Base-by-base conservation (phyloP, 1,140 invertebrate species). In the Trialeurodes vaporariorum region DNA sequence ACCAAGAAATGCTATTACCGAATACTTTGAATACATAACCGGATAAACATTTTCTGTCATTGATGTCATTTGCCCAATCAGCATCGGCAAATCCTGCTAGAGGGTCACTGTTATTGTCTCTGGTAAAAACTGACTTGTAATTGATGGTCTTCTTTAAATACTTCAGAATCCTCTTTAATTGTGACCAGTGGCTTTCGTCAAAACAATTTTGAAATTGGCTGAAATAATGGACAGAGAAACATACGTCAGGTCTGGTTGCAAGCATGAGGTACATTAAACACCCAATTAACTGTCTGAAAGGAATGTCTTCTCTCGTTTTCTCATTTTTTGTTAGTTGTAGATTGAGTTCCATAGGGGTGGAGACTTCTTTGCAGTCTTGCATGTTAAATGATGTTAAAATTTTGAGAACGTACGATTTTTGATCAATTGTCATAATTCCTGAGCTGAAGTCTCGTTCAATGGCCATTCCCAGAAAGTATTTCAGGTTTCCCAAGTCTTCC, bases 241-340 rank as follows among this genome's bases (percentile, higher is more conserved):
- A 73, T 59, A 76, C 58, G 66, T 76, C 75, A 2, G 71, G 71
- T 70, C 74, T 71, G 12, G 74, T 75, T 5, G 68, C 71, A 25
- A 71, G 27, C 63, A 68, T 71, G 2, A 71, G 70, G 69, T 77
- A 78, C 72, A 76, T 74, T 0, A 77, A 60, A 22, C 75, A 67
- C 27, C 72, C 73, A 62, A 76, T 70, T 23, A 71, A 73, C 74
- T 79, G 69, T 70, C 76, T 70, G 66, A 78, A 78, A n/a, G n/a
- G n/a, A n/a, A n/a, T n/a, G n/a, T n/a, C n/a, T n/a, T n/a, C n/a
- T n/a, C n/a, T n/a, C n/a, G n/a, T n/a, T n/a, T n/a, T n/a, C n/a
- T n/a, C n/a, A n/a, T n/a, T n/a, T n/a, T n/a, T n/a, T n/a, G n/a
- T n/a, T n/a, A n/a, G n/a, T n/a, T n/a, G n/a, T n/a, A n/a, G n/a